These are phyloP conservation scores for Cepaea nemoralis DNA, from an alignment of 1,140 invertebrate genomes.

Conservation along the genomic window DNA sequence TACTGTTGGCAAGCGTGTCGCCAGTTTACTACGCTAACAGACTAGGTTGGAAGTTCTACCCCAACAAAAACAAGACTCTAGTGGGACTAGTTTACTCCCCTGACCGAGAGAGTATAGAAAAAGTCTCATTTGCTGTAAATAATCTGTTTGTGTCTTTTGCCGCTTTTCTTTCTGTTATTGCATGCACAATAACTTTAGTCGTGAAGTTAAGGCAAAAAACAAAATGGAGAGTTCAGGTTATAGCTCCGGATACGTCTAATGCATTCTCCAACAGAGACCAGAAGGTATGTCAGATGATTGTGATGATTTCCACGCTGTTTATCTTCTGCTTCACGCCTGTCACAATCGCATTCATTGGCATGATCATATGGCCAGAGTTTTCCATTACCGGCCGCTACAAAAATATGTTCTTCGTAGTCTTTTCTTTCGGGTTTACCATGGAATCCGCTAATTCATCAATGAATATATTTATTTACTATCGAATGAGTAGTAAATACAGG, in stretches of 20 bases:
- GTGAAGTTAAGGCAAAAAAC: background rate
- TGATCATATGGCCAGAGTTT: too few species aligned
- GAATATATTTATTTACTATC: too few species aligned
- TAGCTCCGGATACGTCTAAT: too few species aligned
- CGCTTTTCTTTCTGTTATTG: background rate
- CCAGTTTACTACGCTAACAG: background rate
- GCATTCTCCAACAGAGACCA: background rate
- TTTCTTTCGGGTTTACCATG: too few species aligned
- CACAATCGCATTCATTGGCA: too few species aligned
- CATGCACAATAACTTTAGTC: background rate
- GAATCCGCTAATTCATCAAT: too few species aligned
- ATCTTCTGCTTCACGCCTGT: conserved; percentile 1
- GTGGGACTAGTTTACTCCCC: background rate
- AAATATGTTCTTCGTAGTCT: too few species aligned
- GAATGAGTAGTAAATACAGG: background rate
- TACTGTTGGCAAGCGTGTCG: background rate
- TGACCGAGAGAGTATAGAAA: background rate
- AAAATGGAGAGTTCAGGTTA: background rate
- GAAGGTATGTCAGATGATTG: too few species aligned
- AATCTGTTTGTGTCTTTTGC: background rate
- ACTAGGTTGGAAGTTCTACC: background rate
- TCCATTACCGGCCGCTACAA: too few species aligned
- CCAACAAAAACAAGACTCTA: background rate
- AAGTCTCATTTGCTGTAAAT: background rate
- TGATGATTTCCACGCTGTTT: conserved; percentile 4